phyloP scores from a whole-genome alignment of 2,888 invertebrate genomes.

The Sarcophaga carnaria region DNA sequence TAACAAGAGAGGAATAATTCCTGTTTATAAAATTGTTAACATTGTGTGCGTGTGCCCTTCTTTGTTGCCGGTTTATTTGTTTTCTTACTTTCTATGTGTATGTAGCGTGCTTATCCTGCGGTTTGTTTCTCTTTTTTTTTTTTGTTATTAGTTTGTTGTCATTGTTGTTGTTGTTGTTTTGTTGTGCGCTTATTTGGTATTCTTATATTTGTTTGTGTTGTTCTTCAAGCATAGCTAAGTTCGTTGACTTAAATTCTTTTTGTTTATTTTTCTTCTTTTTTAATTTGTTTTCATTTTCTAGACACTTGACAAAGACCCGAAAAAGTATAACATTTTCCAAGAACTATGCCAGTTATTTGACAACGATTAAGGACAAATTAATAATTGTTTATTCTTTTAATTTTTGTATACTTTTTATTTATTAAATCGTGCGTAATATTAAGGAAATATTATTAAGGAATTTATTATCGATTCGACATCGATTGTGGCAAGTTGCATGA shows the following conservation, averaged over 20 bases:
- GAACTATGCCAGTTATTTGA: not conserved
- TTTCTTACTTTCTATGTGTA: not conserved
- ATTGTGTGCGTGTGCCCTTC: not conserved
- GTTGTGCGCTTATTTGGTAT: not conserved
- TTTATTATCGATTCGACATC: too few relatives aligned
- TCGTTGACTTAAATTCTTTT: slow-evolving; percentile 44
- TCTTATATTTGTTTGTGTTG: not conserved
- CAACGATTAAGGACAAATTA: not conserved
- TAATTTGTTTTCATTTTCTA: not conserved
- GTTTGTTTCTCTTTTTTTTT: slow-evolving; percentile 9
- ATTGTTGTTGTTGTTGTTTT: slow-evolving; percentile 10
- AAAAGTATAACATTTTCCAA: not conserved
- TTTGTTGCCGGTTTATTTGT: not conserved
- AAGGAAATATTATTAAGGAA: too few relatives aligned
- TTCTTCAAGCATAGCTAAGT: slow-evolving; percentile 29
- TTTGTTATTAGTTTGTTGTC: slow-evolving; percentile 3
- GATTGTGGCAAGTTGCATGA: too few relatives aligned
- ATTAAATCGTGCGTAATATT: too few relatives aligned
- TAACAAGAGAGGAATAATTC: too few relatives aligned
- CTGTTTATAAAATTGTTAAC: not conserved
- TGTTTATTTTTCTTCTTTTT: not conserved
- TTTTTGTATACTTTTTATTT: too few relatives aligned
- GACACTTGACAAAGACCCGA: not conserved
- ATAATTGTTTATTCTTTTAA: not conserved
- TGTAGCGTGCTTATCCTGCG: slow-evolving; percentile 45